phyloP scores from a whole-genome alignment of 2,888 invertebrate genomes.

The Lucinisca nassula region DNA sequence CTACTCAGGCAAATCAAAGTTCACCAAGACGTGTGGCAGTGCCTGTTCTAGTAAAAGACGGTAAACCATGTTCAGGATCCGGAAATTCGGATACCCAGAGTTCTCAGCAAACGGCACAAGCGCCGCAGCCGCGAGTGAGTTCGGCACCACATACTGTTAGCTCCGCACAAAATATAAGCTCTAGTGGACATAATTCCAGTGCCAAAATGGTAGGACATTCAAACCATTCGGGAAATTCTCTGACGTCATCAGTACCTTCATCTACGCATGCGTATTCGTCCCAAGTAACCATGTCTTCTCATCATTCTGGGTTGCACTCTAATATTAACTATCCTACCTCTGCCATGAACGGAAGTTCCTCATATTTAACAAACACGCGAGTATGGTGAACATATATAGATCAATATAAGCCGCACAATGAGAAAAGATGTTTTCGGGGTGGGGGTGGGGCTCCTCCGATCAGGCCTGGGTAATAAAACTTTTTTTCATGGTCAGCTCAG shows the following conservation, averaged over 20 bases:
- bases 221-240: constrained; percentile 56
- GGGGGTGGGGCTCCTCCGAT: too few relatives aligned
- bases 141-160: constrained; percentile 48
- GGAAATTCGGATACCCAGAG: constrained; percentile 50
- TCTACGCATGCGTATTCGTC: constrained; percentile 73
- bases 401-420: too few relatives aligned
- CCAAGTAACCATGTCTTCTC: constrained; percentile 52
- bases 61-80: constrained; percentile 89
- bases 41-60: constrained; percentile 89
- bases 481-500: too few relatives aligned
- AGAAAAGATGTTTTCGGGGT: too few relatives aligned
- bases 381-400: too few relatives aligned
- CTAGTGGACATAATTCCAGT: constrained; percentile 60
- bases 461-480: too few relatives aligned
- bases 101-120: constrained; percentile 57
- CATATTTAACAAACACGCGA: constrained; percentile 82
- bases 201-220: constrained; percentile 57
- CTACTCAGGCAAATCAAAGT: constrained; percentile 57
- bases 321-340: constrained; percentile 79
- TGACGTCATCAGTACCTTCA: constrained; percentile 68
- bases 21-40: constrained; percentile 86
- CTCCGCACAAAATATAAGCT: constrained; percentile 24
- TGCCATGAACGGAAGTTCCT: constrained; percentile 80
- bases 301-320: constrained; percentile 75
- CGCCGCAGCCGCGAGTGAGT: constrained; percentile 68